Evolutionary conservation across 1,140 invertebrate genomes (phyloP).

Genomic region (Andricus grossulariae): DNA sequence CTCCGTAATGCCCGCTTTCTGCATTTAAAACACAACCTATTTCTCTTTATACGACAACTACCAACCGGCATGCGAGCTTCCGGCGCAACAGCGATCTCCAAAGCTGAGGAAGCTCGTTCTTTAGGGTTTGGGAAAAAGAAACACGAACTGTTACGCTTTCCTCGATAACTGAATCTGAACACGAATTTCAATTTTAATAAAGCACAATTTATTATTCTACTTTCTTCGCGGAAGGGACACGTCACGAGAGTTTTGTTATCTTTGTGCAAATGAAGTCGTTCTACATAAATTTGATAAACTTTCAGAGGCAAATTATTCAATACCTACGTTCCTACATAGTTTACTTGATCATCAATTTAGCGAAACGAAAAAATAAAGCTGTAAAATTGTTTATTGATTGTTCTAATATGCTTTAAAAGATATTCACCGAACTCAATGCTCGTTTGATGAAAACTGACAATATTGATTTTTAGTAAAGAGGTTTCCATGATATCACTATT

Average conservation of each 20-base stretch:
- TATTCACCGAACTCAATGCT: no score
- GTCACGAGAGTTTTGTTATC: not conserved
- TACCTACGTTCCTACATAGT: no score
- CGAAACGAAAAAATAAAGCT: no score
- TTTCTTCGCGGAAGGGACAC: not conserved
- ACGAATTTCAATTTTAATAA: conserved; percentile 27
- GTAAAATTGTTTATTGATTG: no score
- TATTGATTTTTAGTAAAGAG: no score
- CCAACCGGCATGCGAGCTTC: conserved; percentile 24
- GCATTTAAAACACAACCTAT: conserved; percentile 21
- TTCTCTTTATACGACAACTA: conserved; percentile 23
- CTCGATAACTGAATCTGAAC: conserved; percentile 24
- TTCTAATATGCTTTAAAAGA: no score
- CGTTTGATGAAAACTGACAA: no score
- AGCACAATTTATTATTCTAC: conserved; percentile 30
- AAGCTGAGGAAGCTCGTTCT: conserved; percentile 28
- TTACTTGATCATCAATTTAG: no score
- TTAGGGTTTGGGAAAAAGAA: conserved; percentile 21
- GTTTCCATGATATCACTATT: no score
- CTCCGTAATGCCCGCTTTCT: conserved; percentile 15
- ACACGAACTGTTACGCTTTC: conserved; percentile 27
- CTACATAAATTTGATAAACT: not conserved
- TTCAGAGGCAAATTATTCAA: conserved; percentile 2
- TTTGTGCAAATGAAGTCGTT: conserved; percentile 24
- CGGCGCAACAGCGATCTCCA: conserved; percentile 23